Conservation (phyloP, 2,888 invertebrate genomes). For the Bombyx huttoni region DNA sequence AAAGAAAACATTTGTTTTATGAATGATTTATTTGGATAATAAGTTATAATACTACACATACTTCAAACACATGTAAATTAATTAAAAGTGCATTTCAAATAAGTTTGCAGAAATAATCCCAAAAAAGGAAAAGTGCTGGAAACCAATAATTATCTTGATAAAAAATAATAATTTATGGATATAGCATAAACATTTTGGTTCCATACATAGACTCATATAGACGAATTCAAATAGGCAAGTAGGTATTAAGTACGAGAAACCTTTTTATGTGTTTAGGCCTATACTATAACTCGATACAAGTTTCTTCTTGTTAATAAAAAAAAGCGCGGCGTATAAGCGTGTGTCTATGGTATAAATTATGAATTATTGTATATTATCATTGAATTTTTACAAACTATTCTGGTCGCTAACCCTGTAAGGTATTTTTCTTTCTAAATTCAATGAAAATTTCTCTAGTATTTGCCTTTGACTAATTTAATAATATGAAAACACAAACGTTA, state of each 20-base stretch:
- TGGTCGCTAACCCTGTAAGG: background rate
- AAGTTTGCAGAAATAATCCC: background rate
- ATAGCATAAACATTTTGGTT: too few relatives aligned
- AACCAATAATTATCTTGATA: background rate
- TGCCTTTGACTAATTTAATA: background rate
- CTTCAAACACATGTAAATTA: background rate
- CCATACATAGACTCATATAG: too few relatives aligned
- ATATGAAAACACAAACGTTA: background rate
- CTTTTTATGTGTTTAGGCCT: too few relatives aligned
- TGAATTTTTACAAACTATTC: too few relatives aligned
- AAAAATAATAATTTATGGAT: background rate
- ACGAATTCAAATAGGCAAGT: too few relatives aligned
- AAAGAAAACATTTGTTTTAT: constrained; percentile 12
- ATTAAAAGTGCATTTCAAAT: background rate
- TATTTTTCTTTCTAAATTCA: background rate
- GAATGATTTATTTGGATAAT: constrained; percentile 40
- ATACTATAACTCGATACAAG: too few relatives aligned
- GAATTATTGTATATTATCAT: too few relatives aligned
- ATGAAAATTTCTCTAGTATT: background rate
- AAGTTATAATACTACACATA: constrained; percentile 16
- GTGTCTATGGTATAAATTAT: too few relatives aligned
- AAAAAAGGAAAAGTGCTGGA: background rate
- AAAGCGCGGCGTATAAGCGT: too few relatives aligned
- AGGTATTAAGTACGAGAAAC: too few relatives aligned
- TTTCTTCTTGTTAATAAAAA: too few relatives aligned